Base-by-base conservation (phyloP, 2,113 vertebrate genomes). In the Hippocampus comes region DNA sequence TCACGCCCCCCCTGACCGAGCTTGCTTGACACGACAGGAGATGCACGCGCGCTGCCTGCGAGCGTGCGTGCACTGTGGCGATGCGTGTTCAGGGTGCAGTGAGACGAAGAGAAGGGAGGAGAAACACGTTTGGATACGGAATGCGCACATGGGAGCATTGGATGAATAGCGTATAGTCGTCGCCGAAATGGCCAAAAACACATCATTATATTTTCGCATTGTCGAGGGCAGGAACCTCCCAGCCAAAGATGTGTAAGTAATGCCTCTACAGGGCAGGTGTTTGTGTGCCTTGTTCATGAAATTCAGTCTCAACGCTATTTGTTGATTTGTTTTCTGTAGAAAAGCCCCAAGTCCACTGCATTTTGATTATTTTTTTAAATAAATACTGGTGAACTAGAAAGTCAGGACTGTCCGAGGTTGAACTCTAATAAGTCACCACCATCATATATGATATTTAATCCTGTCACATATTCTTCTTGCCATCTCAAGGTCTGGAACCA, bases 191-290 rank as follows among this genome's bases (percentile, higher is more conserved):
- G 94, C 94, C 86, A 94, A 81, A 91, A 95, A 91, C 85, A 94
- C 93, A 53, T 93, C 93, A 61, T 91, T 97, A 72, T 93, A 92
- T 86, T 95, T 96, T 81, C 94, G 95, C 42, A 92, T 96, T 88
- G 92, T 96, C 87, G 95, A 96, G 87, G 95, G 94, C 67, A 93
- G 92, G 84, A 93, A 93, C 73, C 94, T 96, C 82, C 95, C 95
- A 1, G 94, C 94, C 84, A 96, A 96, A 91, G 96, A 96, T 77
- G 92, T 97, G 96, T 97, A 87, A 98, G 88, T 90, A 73, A 81
- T 79, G 51, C 70, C 86, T 89, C 68, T 68, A 71, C 10, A 23
- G 11, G 49, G 46, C 73, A 75, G 25, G 72, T 42, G 74, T 14
- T 23, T 70, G 6, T 67, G 57, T 67, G 11, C 43, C 25, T 43